Base-by-base conservation (phyloP, 1,140 invertebrate genomes). In the Caenorhabditis brenneri region DNA sequence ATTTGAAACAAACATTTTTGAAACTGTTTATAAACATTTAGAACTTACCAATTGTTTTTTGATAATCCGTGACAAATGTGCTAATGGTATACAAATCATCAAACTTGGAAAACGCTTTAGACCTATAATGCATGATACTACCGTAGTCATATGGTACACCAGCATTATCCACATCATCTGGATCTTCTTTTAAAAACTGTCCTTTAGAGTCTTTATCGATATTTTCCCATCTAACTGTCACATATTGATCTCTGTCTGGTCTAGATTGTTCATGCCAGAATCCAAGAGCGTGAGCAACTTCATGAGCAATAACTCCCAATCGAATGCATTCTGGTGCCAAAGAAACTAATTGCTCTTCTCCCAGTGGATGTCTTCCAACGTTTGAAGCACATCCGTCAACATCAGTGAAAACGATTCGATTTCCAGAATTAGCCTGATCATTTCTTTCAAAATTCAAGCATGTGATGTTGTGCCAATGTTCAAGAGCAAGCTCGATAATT, bases 291-390 rank as follows among this genome's bases (percentile, higher is more conserved):
- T 91, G 91, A 1, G 91, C 91, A 22, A 91, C 88, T 81, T 91
- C 91, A 83, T 91, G 91, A 19, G 91, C 91, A 83, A 91, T 91
- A 16, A 91, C 90, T n/a, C 91, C 91, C 16, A 91, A 83, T 36
- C 90, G 48, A 55, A 90, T 91, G 81, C 89, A 90, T 86, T 91
- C 90, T 10, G 90, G 90, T 22, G 89, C 89, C 33, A 90, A 78
- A 15, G 89, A 90, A 49, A 90, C 90, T 49, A 90, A 90, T 83
- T 90, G 89, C 31, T 89, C 89, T 74, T 90, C 89, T 51, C 90
- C 90, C 3, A 91, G 81, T 24, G 89, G 89, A 83, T 90, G 89
- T 49, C 88, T 87, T 42, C 88, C 87, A 51, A 89, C 89, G 78
- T 91, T 90, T 19, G 85, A 87, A 22, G 89, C 90, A 81, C 89